These are phyloP conservation scores for Brienomyrus longianalis DNA, from an alignment of 2,113 vertebrate genomes.

Conservation along the genomic window DNA sequence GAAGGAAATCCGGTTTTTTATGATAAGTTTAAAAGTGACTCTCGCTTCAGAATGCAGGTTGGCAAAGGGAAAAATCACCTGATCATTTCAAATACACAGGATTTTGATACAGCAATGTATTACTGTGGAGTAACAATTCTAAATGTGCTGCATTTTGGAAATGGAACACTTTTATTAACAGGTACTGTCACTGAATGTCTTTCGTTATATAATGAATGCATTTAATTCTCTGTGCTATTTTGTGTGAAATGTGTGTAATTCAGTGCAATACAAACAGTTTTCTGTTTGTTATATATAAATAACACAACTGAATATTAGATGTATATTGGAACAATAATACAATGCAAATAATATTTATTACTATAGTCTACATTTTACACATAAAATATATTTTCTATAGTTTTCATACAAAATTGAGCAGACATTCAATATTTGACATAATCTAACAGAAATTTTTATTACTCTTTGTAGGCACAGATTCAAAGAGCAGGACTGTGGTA, in stretches of 20 bases:
- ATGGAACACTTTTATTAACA: slow-evolving; percentile 45
- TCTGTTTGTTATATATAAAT: not conserved
- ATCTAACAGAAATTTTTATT: not conserved
- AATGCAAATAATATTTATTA: not conserved
- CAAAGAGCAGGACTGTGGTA: not conserved
- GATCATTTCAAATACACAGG: slow-evolving; percentile 32
- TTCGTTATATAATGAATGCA: not conserved
- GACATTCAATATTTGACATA: not conserved
- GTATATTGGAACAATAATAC: not conserved
- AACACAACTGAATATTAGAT: not conserved
- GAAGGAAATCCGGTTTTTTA: slow-evolving; percentile 10
- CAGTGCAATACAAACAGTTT: not conserved
- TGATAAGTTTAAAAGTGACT: slow-evolving; percentile 26
- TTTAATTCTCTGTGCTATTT: not conserved
- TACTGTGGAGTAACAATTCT: slow-evolving; percentile 49
- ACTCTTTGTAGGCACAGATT: slow-evolving; percentile 4
- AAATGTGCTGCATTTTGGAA: slow-evolving; percentile 43
- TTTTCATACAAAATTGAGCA: not conserved
- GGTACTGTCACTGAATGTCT: slow-evolving; percentile 29
- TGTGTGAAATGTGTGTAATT: not conserved
- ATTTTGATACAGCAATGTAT: slow-evolving; percentile 44
- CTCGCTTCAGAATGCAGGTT: slow-evolving; percentile 37
- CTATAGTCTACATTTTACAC: not conserved
- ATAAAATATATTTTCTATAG: not conserved
- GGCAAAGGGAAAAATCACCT: slow-evolving; percentile 28